phyloP scores from a whole-genome alignment of 2,113 vertebrate genomes.

The Polypterus senegalus region DNA sequence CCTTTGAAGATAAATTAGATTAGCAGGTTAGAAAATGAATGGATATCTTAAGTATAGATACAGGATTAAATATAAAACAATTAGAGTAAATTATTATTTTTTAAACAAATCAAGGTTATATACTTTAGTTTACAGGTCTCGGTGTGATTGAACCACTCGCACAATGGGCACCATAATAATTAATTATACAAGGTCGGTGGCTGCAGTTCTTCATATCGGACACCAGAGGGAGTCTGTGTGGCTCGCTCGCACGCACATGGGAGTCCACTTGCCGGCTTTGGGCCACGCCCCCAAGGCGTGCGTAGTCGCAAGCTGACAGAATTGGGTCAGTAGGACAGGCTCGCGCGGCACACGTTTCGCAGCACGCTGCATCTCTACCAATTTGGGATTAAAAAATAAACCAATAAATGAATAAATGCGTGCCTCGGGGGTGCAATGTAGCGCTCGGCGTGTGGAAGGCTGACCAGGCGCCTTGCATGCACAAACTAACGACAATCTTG shows the following conservation, averaged over 20 bases:
- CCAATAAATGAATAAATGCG: background rate
- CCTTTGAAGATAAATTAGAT: too few relatives aligned
- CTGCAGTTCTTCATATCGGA: too few relatives aligned
- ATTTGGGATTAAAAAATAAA: background rate
- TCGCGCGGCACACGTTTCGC: background rate
- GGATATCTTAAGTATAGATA: too few relatives aligned
- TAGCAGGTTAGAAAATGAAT: too few relatives aligned
- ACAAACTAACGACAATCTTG: too few relatives aligned
- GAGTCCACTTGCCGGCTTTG: background rate
- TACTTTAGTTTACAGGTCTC: too few relatives aligned
- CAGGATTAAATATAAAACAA: too few relatives aligned
- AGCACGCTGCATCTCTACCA: background rate
- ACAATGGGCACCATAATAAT: too few relatives aligned
- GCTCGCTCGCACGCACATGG: background rate
- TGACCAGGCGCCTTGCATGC: background rate
- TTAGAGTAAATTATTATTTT: too few relatives aligned
- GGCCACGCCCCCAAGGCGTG: background rate
- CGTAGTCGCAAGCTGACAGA: background rate
- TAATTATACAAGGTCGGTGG: too few relatives aligned
- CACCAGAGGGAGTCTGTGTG: background rate
- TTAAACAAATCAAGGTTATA: too few relatives aligned
- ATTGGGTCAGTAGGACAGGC: background rate
- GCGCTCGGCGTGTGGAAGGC: background rate
- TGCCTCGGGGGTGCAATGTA: background rate
- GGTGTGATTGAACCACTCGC: too few relatives aligned